Percentiles rank a stretch among this genome's conserved stretches.
Conservation (phyloP, 2,797 vertebrate species). For the Uromys caudimaculatus region DNA sequence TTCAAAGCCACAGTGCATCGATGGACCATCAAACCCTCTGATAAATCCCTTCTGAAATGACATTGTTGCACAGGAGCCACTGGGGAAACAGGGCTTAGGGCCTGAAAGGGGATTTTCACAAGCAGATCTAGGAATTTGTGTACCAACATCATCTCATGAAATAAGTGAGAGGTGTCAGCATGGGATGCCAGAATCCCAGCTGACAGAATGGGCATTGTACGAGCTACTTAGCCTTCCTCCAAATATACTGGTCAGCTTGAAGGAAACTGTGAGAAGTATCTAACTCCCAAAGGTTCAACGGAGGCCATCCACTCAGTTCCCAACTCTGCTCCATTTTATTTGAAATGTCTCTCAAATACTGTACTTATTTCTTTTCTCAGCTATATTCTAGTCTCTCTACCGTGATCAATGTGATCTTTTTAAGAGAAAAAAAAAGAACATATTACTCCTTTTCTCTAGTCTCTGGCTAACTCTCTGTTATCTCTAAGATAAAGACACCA, state of each 20-base stretch:
- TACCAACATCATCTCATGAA: slow-evolving; percentile 13
- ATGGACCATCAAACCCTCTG: slow-evolving; percentile 14
- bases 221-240: slow-evolving; percentile 21
- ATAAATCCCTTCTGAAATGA: not conserved
- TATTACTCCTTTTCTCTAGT: slow-evolving; percentile 23
- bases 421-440: slow-evolving; percentile 31
- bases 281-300: not conserved
- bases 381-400: not conserved
- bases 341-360: slow-evolving; percentile 34
- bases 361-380: not conserved
- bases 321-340: slow-evolving; percentile 10
- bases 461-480: not conserved
- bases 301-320: not conserved
- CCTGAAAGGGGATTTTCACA: slow-evolving; percentile 14
- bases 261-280: slow-evolving; percentile 19
- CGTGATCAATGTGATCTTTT: slow-evolving; percentile 39
- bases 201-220: not conserved
- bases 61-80: not conserved
- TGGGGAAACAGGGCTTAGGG: not conserved
- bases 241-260: not conserved
- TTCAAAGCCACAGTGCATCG: not conserved
- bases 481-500: slow-evolving; percentile 22
- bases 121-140: not conserved
- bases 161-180: not conserved
- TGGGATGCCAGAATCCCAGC: not conserved